Percentiles rank a stretch among this genome's conserved stretches.
These are phyloP conservation scores for Furnarius figulus DNA, from an alignment of 2,113 vertebrate genomes.

Conservation along the genomic window DNA sequence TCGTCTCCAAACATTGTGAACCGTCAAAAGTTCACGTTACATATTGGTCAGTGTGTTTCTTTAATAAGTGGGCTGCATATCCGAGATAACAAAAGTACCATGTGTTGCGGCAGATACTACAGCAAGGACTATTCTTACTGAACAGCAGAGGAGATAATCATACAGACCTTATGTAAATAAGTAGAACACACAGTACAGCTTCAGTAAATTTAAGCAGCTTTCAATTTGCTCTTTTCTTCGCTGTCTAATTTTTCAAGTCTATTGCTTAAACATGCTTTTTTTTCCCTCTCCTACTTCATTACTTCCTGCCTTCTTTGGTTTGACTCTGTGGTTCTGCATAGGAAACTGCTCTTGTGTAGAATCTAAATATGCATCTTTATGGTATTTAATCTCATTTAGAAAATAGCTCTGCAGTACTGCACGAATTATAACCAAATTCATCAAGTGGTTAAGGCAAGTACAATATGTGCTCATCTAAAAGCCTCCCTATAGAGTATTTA, in stretches of 20 bases:
- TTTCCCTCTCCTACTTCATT: not conserved
- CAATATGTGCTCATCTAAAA: not conserved
- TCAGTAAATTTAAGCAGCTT: constrained; percentile 44
- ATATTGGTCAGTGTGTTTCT: constrained; percentile 19
- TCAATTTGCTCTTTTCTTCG: constrained; percentile 35
- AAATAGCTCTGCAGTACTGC: not conserved
- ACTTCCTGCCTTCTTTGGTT: not conserved
- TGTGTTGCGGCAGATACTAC: constrained; percentile 20
- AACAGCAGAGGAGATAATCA: constrained; percentile 64
- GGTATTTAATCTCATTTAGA: not conserved
- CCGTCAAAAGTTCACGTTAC: constrained; percentile 45
- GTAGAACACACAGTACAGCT: constrained; percentile 47
- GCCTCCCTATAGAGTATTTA: not conserved
- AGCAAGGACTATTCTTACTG: constrained; percentile 64
- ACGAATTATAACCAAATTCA: not conserved
- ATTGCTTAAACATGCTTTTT: not conserved
- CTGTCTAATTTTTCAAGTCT: constrained; percentile 20
- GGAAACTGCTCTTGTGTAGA: not conserved
- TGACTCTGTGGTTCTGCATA: not conserved
- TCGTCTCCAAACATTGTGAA: not conserved
- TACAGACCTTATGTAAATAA: constrained; percentile 67
- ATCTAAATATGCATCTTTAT: not conserved
- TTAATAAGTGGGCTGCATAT: constrained; percentile 42
- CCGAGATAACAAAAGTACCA: constrained; percentile 66
- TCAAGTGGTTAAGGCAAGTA: not conserved